Evolutionary conservation across 2,797 vertebrate genomes (phyloP).

Genomic region (Sebastes goodei): DNA sequence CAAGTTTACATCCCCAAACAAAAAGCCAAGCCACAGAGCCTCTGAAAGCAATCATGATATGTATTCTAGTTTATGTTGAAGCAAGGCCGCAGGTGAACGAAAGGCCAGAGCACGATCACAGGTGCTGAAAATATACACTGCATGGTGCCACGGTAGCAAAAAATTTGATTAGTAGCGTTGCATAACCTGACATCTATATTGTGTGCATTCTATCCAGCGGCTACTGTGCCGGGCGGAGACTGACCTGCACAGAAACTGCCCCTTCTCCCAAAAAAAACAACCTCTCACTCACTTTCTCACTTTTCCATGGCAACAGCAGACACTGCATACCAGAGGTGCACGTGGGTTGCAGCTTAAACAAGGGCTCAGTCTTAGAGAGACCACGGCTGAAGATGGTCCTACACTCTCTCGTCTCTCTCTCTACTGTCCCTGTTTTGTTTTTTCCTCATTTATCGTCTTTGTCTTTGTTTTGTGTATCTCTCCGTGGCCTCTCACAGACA

Average conservation of each 20-base stretch:
- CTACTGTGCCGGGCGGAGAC: constrained; percentile 37
- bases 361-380: constrained; percentile 72
- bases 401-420: constrained; percentile 11
- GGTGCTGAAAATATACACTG: constrained; percentile 1
- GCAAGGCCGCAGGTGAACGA: constrained; percentile 9
- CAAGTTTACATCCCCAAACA: background rate
- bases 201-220: constrained; percentile 39
- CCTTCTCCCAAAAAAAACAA: constrained; percentile 46
- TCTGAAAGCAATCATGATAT: constrained; percentile 11
- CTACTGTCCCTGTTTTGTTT: background rate
- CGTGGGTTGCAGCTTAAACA: constrained; percentile 81
- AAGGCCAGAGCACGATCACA: background rate
- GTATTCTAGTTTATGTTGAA: constrained; percentile 39
- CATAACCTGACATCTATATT: constrained; percentile 30
- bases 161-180: constrained; percentile 26
- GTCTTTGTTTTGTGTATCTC: constrained; percentile 36
- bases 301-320: constrained; percentile 84
- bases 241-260: constrained; percentile 64
- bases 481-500: background rate
- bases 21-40: background rate
- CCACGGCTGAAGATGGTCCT: constrained; percentile 53
- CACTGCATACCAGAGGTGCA: constrained; percentile 82
- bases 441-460: constrained; percentile 27
- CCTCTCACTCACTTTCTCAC: constrained; percentile 65
- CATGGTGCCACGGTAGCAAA: constrained; percentile 19